Evolutionary conservation across 2,888 invertebrate genomes (phyloP), one percentile per base, ranked within the genome.

Genomic region (Taphrorychus bicolor): DNA sequence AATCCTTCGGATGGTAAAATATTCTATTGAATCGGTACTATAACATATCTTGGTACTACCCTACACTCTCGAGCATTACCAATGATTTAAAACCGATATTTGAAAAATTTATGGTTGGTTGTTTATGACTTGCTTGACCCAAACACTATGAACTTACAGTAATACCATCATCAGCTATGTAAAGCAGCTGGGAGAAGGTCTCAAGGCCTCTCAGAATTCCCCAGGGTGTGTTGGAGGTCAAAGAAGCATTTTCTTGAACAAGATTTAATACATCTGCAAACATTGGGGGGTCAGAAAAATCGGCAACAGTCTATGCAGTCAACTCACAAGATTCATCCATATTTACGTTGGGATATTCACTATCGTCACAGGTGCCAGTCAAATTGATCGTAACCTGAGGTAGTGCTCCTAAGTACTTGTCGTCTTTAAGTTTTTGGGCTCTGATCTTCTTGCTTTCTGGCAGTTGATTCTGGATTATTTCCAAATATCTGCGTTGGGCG

Each of bases 181-280:
- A 84, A 22, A 92, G 81, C 9, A 95, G 82, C 76, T 97, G 97
- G 2, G 91, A 88, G 79, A 95, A 92, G 0, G 94, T 91, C 82
- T 97, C 96, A 72, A 97, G 82, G 0, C 94, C 97, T 75, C 94
- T 85, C 40, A 97, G 79, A 53, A 91, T 85, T 32, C 96, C 96
- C 96, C 96, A 97, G 71, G 94, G 83, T 1, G 88, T 87, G n/a
- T 80, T 49, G 21, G 81, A 72, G 16, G 69, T 70, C 18, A 82
- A n/a, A n/a, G n/a, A n/a, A n/a, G 51, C 51, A 14, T 58, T 53
- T n/a, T 57, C 54, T 14, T 69, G 11, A 2, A 9, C 71, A 7
- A 80, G 64, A 49, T 65, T 70, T 21, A 80, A 57, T 3, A 64
- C 53, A 72, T 80, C 80, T 80, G 59, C 53, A 74, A 72, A 19